Conservation (phyloP, 2,113 vertebrate species). For the Eurypyga helias region DNA sequence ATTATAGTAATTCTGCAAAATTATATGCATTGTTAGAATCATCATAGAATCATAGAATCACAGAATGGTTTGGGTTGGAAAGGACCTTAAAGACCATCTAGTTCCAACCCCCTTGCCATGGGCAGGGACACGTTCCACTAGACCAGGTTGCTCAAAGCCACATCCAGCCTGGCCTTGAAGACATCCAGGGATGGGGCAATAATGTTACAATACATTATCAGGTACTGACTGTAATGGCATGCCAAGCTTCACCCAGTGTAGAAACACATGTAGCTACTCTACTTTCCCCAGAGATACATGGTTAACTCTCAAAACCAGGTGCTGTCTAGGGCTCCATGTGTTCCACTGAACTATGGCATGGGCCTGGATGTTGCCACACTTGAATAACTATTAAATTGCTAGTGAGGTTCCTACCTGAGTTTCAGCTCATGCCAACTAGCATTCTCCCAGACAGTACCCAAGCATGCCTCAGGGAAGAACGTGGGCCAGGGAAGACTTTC, state of each 20-base stretch:
- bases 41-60: no score
- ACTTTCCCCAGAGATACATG: not conserved
- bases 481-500: not conserved
- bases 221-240: not conserved
- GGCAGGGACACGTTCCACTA: no score
- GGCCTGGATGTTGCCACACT: not conserved
- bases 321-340: not conserved
- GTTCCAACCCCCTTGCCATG: no score
- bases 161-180: no score
- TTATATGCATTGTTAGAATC: no score
- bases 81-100: no score
- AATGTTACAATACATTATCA: not conserved
- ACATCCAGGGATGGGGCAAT: no score
- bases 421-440: not conserved
- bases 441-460: not conserved
- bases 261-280: not conserved
- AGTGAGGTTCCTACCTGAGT: not conserved
- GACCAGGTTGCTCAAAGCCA: no score
- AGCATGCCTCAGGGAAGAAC: not conserved
- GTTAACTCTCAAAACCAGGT: not conserved
- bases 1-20: not conserved
- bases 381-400: not conserved
- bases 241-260: not conserved
- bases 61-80: no score
- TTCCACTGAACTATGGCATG: not conserved